A percentile compares a stretch with the other conserved stretches of the same genome.
These are phyloP conservation scores for Aphis gossypii DNA, from an alignment of 1,140 invertebrate species.

Conservation along the genomic window DNA sequence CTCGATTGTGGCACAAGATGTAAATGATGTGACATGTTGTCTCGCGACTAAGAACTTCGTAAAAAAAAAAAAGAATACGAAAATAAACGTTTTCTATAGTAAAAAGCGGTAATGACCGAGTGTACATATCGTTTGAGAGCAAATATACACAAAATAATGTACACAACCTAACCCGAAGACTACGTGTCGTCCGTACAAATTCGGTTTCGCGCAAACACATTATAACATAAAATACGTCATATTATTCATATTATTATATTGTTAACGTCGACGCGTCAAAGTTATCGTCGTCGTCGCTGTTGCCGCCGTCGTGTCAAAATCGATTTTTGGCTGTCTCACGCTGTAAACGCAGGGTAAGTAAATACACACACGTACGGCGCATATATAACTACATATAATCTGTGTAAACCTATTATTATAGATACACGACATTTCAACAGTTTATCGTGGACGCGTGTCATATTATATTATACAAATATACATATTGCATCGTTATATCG, in stretches of 20 bases:
- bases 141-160: slow-evolving; percentile 4
- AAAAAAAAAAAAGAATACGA: background rate
- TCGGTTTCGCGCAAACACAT: background rate
- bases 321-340: background rate
- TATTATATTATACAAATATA: slow-evolving; percentile 2
- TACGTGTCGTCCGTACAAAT: background rate
- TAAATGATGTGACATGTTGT: background rate
- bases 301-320: background rate
- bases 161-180: background rate
- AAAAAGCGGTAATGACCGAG: background rate
- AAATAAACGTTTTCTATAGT: background rate
- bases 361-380: background rate
- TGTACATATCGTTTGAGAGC: background rate
- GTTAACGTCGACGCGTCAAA: background rate
- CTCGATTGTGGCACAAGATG: background rate
- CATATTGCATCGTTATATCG: background rate
- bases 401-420: slow-evolving; percentile 13
- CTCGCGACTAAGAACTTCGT: background rate
- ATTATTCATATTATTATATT: slow-evolving; percentile 11
- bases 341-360: slow-evolving; percentile 3
- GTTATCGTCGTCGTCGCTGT: background rate
- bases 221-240: background rate
- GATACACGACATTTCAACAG: background rate
- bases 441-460: background rate
- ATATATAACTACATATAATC: background rate